phyloP scores from a whole-genome alignment of 2,888 invertebrate species.

The Apantesis nais region DNA sequence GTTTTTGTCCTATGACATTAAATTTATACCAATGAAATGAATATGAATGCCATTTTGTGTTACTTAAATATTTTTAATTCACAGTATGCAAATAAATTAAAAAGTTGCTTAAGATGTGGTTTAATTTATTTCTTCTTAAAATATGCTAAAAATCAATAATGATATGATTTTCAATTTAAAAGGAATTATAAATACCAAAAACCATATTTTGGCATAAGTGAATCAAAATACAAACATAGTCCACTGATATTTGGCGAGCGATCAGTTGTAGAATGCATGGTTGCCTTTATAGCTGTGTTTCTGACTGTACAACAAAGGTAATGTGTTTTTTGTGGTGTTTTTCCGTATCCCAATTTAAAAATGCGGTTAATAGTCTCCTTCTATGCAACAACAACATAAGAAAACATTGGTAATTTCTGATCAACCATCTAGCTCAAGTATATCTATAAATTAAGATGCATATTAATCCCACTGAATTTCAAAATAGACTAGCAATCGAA shows the following conservation, averaged over 20 bases:
- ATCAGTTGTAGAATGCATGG: neutral
- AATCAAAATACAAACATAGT: neutral
- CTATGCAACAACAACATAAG: conserved; percentile 46
- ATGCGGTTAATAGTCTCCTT: conserved; percentile 33
- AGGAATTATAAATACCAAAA: neutral
- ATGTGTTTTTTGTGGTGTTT: neutral
- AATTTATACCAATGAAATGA: neutral
- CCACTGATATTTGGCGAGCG: neutral
- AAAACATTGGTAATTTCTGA: conserved; percentile 35
- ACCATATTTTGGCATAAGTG: neutral
- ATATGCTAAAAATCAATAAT: neutral
- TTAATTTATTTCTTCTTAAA: neutral
- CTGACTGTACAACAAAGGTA: neutral
- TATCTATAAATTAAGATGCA: conserved; percentile 29
- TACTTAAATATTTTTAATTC: too few species aligned
- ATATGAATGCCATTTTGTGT: neutral
- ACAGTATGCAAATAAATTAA: neutral
- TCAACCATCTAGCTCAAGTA: conserved; percentile 9
- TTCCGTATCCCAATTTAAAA: neutral
- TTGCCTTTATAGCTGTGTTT: neutral
- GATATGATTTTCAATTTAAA: neutral
- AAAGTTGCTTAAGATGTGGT: neutral
- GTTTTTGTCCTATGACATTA: neutral
- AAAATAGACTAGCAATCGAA: conserved; percentile 24
- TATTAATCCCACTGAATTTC: conserved; percentile 28